Base-by-base conservation (phyloP, 2,888 invertebrate species). In the Phyllotreta cruciferae region DNA sequence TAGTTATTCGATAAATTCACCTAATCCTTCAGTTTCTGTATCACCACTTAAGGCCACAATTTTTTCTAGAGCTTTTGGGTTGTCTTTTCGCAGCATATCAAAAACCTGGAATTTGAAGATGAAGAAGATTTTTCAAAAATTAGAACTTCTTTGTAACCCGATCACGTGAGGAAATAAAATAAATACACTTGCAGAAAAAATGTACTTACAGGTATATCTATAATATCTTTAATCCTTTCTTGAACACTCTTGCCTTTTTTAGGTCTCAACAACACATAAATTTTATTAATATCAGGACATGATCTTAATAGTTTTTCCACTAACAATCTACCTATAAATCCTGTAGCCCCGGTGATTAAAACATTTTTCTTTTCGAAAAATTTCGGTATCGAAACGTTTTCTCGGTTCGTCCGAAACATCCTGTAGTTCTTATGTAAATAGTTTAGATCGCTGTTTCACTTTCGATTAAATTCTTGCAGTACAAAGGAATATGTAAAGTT, bases 291-390 rank as follows among this genome's bases (percentile, higher is more conserved):
- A 0, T 87, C 87, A 0, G 92, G 86, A 75, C 94, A 94, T 4
- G 92, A 92, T 71, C 94, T 87, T n/a, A 96, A 79, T 1, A 97
- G 80, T 79, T 97, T 97, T 81, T 96, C 96, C 3, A 96, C 84
- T 24, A 96, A 80, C 0, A 92, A 91, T 82, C 96, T 96, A 0
- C 96, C 96, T 80, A 96, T 86, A 76, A 96, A 96, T 0, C 96
- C 96, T n/a, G 93, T 91, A 1, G 87, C 93, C 0, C 96, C 95
- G 0, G 94, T 95, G 7, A 96, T 85, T 56, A 96, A 89, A 14
- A 95, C 82, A 36, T 86, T 87, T 70, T 88, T 88, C 34, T 87
- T 89, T 35, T 83, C 83, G 75, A 86, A 93, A 77, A 87, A 91
- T 38, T 88, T 86, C 0, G 87, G 81, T 42, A 92, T 70, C 6